Base-by-base conservation (phyloP, 2,797 vertebrate species). In the Cheirogaleus major region DNA sequence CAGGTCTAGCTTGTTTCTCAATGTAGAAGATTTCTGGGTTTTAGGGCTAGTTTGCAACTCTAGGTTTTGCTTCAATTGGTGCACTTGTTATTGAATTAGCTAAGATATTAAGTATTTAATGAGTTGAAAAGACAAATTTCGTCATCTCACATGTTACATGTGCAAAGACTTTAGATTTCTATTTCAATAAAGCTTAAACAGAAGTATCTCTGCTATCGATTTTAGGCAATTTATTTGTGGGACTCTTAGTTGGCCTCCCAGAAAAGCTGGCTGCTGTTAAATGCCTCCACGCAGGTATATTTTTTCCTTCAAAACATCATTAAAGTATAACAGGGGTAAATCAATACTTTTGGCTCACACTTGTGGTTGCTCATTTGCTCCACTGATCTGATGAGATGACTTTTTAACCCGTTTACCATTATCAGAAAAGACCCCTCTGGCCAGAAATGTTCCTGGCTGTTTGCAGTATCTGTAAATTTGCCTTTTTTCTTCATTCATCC, bases 281-380 rank as follows among this genome's bases (percentile, higher is more conserved):
- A 10, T 79, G 17, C 14, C 35, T 92, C 75, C 81, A 5, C 27
- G 75, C 13, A 57, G 45, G 41, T 63, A 30, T 67, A 72, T 88
- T 59, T 94, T 95, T 96, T 88, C 90, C 55, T 96, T 85, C 92
- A 35, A 96, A 95, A 95, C 23, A 61, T 94, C 84, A 82, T 95
- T 95, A 96, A 85, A 72, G 38, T 79, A 30, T 20, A 91, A 7
- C 52, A 88, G 20, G 1, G 89, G 67, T 79, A 87, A 96, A 52
- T 70, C 82, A 91, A 59, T 70, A 89, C 75, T 87, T 11, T 45
- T 48, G 57, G 63, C 76, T 20, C 69, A 27, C 78, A 97, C 89
- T 81, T 96, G 81, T 89, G 87, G 59, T 88, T 97, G 96, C 61
- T 92, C 87, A 80, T 88, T 97, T 86, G 79, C 89, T 67, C 1